Evolutionary conservation across 2,113 vertebrate genomes (phyloP), one percentile per base, ranked within the genome.

Genomic region (Hylia prasina): DNA sequence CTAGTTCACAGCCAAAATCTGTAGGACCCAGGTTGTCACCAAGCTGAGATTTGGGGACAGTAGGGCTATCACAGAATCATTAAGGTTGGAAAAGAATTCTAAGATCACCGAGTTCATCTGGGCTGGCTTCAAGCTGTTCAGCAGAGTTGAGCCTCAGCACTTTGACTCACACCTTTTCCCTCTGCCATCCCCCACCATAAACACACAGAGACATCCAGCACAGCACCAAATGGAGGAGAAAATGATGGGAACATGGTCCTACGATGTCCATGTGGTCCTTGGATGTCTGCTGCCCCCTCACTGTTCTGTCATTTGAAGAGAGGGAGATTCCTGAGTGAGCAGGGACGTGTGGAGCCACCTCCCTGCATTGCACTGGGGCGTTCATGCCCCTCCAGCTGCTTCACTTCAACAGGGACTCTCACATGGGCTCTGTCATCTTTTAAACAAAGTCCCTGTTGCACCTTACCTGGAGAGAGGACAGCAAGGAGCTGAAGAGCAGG

Each of bases 281-380:
- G 37, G 44, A 3, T n/a, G 23, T 6, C 45, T 19, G 2, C 40
- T 69, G 42, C 47, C 33, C 30, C 39, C 57, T 68, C 61, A 35
- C 40, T 57, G 33, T 11, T 48, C 2, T 61, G 24, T 23, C 9
- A 1, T 31, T 30, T 27, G 64, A 65, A 60, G 44, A 13, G 19
- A 47, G 50, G 65, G 21, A 19, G 69, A 30, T 15, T 27, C 35
- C n/a, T 35, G 15, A 12, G 64, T 2, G 6, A 54, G 13, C 39
- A 72, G 68, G 28, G 37, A 7, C 18, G 23, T 3, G 0, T 4
- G 4, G 6, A 78, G 82, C 23, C 18, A 2, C 76, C 58, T 45
- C 42, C 18, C 70, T 0, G 0, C 7, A 0, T 2, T 6, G 3
- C 24, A 1, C 57, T 6, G 1, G 0, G 42, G 44, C 0, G 1